These are phyloP conservation scores for Ricordea florida DNA, from an alignment of 92 coral and sea anemone species.

Conservation along the genomic window DNA sequence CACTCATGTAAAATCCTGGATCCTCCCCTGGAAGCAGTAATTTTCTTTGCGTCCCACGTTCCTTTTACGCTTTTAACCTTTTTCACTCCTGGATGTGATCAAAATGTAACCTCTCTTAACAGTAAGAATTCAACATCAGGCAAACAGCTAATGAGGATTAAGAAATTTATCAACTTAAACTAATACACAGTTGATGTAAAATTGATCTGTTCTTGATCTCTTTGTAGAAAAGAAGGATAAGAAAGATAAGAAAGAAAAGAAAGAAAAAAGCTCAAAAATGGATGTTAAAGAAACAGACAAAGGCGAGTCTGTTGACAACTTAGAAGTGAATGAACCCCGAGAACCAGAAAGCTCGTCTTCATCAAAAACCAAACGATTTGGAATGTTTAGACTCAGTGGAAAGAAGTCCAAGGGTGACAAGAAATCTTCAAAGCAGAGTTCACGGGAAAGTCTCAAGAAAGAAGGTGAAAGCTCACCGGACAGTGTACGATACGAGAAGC, in stretches of 20 bases:
- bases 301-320: neutral
- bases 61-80: no score
- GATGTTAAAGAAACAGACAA: neutral
- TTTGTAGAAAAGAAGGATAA: conserved; percentile 4
- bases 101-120: no score
- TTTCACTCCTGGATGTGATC: no score
- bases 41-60: no score
- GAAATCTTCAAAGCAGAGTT: neutral
- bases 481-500: neutral
- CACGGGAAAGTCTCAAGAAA: conserved; percentile 20
- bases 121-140: no score
- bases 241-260: conserved; percentile 5
- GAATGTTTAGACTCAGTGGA: conserved; percentile 16
- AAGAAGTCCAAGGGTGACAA: conserved; percentile 8
- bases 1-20: no score
- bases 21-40: no score
- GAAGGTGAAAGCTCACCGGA: conserved; percentile 5
- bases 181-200: no score
- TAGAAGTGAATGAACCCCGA: neutral
- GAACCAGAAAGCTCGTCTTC: neutral
- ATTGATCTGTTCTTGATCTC: no score
- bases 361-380: conserved; percentile 5
- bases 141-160: no score
- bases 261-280: conserved; percentile 12
- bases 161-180: no score